Evolutionary conservation across 2,888 invertebrate genomes (phyloP).

Genomic region (Sinohyriopsis cumingii): DNA sequence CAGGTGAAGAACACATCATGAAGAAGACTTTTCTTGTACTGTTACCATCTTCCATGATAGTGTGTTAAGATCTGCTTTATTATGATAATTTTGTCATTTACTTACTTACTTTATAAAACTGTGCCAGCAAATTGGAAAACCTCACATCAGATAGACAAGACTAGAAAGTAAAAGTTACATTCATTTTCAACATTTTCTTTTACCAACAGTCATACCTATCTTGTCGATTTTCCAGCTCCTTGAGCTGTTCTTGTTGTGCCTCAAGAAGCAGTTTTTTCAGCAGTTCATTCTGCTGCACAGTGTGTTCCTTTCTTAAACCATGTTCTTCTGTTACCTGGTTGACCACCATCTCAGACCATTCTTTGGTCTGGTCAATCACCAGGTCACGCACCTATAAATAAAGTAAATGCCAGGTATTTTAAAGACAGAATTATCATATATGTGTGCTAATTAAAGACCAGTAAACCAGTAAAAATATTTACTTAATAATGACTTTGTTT

Average conservation of each 20-base stretch:
- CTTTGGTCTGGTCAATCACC: conserved; percentile 92
- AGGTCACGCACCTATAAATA: conserved; percentile 74
- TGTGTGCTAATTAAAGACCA: neutral
- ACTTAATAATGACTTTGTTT: neutral
- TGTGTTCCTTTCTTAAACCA: conserved; percentile 80
- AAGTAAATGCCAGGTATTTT: neutral
- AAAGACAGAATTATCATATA: neutral
- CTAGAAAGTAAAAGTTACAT: no score
- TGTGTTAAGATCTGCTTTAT: no score
- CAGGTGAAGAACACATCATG: no score
- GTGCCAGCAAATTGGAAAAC: no score
- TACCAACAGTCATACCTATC: conserved; percentile 77
- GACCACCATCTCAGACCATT: conserved; percentile 94
- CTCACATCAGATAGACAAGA: no score
- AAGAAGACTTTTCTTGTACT: no score
- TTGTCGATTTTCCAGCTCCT: conserved; percentile 90
- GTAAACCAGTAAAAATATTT: neutral
- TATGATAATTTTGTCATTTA: no score
- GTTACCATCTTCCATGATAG: no score
- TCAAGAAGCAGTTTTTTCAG: conserved; percentile 93
- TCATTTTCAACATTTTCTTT: no score
- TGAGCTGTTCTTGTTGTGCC: conserved; percentile 83
- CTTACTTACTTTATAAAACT: no score
- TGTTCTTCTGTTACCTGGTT: conserved; percentile 86
- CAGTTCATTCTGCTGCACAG: conserved; percentile 87